Percentiles rank a stretch among this genome's conserved stretches.
phyloP scores from a whole-genome alignment of 1,140 invertebrate species.

The Tetramorium parvispinum region DNA sequence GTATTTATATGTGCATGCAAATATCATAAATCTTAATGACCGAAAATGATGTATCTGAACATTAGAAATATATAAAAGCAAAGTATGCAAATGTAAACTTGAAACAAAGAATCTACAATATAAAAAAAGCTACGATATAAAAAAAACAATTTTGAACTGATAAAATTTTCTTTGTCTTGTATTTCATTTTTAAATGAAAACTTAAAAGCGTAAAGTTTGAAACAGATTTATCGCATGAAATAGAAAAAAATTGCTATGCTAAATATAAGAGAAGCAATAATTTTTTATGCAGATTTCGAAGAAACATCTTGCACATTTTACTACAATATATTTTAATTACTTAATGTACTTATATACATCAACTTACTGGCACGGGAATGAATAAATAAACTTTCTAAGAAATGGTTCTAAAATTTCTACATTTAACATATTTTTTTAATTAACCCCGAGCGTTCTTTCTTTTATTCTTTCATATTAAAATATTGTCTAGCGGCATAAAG shows the following conservation, averaged over 20 bases:
- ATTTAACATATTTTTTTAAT: background rate
- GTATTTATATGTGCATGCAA: too few species aligned
- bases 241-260: background rate
- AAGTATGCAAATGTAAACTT: background rate
- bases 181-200: background rate
- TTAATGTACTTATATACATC: background rate
- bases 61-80: background rate
- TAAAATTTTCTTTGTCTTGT: background rate
- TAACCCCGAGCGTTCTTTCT: background rate
- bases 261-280: background rate
- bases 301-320: background rate
- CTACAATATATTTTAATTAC: conserved; percentile 21
- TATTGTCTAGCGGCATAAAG: conserved; percentile 76
- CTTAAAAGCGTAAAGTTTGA: background rate
- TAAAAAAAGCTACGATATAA: too few species aligned
- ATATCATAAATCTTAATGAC: too few species aligned
- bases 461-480: conserved; percentile 73
- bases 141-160: too few species aligned
- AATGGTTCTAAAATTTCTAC: background rate
- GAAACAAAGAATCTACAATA: too few species aligned
- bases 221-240: background rate
- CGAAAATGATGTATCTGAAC: background rate
- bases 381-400: background rate
- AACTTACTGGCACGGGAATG: background rate
- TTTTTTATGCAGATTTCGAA: background rate